Base-by-base conservation (phyloP, 1,140 invertebrate genomes). In the Bathynomus jamesi region DNA sequence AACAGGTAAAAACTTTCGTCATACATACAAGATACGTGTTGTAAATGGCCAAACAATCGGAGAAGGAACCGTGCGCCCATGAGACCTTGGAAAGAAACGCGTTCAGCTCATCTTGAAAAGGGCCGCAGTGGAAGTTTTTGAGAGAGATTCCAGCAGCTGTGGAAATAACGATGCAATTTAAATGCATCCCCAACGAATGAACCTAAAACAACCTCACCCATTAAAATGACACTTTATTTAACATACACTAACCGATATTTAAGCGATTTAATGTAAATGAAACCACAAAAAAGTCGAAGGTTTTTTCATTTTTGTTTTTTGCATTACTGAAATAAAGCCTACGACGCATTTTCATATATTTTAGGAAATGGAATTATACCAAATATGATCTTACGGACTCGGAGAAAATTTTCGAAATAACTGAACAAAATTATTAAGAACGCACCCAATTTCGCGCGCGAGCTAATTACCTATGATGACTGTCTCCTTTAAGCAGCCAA, bases 21-120 rank as follows among this genome's bases (percentile, higher is more conserved):
- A 67, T 4, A 69, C 70, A 32, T 69, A 78, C 76, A 65, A 87
- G 86, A 79, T 92, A 97, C 0, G 91, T 89, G 81, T 92, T 90
- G 1, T 92, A 83, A 72, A 90, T 88, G 0, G 92, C 89, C 66
- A 97, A 85, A 70, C 89, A 88, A 82, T 98, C 96, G 78, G 93
- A 95, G 40, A 87, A 89, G 0, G 92, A 90, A 0, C 88, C 87
- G 80, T 89, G 86, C 0, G 93, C 86, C 90, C 93, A 97, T 0
- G 85, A 82, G 2, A 94, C 82, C 79, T 93, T 93, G 17, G 87
- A 89, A 79, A 87, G 87, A 81, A 91, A 96, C 0, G 90, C 86
- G 62, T 89, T 85, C 7, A 94, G 79, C 67, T 87, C 83, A 73
- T 89, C 85, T 72, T 87, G 82, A 80, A 90, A 93, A 0, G 89